A percentile compares a stretch with the other conserved stretches of the same genome.
Evolutionary conservation across 2,888 invertebrate species (phyloP).

Genomic region (Melolontha melolontha): DNA sequence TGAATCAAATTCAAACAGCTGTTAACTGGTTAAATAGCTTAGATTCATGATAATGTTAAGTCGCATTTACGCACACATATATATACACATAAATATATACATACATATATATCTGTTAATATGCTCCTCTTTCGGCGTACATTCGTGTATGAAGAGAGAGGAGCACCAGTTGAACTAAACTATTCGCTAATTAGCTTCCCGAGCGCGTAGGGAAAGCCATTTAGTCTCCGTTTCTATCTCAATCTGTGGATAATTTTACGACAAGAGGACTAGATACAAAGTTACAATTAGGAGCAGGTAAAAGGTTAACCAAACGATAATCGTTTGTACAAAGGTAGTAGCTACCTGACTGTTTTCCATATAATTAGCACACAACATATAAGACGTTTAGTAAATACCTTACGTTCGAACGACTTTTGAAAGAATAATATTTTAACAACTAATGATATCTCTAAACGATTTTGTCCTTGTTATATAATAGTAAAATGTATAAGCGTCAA

Average conservation of each 20-base stretch:
- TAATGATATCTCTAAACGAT: too few species aligned
- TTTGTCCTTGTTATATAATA: too few species aligned
- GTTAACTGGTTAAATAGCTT: conserved; percentile 30
- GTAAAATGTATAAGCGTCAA: too few species aligned
- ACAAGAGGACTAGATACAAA: too few species aligned
- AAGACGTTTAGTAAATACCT: too few species aligned
- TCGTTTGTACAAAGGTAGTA: too few species aligned
- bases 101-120: not conserved
- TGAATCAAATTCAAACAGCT: conserved; percentile 36
- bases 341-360: too few species aligned
- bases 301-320: too few species aligned
- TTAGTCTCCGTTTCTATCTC: conserved; percentile 25
- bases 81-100: not conserved
- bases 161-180: conserved; percentile 13
- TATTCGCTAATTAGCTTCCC: conserved; percentile 33
- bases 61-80: not conserved
- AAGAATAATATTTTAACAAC: too few species aligned
- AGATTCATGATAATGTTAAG: conserved; percentile 25
- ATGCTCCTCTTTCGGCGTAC: conserved; percentile 5
- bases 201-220: conserved; percentile 24
- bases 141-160: not conserved
- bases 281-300: too few species aligned
- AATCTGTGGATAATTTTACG: conserved; percentile 31
- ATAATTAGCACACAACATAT: too few species aligned
- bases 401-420: too few species aligned